phyloP scores from a whole-genome alignment of 2,797 vertebrate genomes.

The Melanotaenia nigrans region DNA sequence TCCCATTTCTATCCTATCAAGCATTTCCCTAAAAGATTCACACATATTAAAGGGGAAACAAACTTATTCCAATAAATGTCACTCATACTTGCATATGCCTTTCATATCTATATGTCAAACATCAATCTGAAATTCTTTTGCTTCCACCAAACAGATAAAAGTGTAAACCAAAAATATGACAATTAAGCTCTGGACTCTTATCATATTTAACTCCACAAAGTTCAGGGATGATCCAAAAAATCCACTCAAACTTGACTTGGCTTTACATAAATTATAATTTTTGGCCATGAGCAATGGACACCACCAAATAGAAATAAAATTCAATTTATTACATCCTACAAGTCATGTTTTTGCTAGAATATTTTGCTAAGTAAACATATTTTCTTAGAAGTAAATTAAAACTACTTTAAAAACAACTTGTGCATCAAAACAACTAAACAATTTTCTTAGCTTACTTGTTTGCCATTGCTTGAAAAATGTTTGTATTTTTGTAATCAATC shows the following conservation, averaged over 20 bases:
- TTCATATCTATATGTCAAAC: slow-evolving; percentile 39
- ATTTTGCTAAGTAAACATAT: background rate
- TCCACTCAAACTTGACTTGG: slow-evolving; percentile 26
- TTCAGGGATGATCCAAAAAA: slow-evolving; percentile 44
- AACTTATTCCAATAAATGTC: slow-evolving; percentile 49
- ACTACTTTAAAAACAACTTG: slow-evolving; percentile 4
- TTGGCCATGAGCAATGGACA: slow-evolving; percentile 16
- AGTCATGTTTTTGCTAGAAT: background rate
- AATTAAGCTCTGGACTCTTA: slow-evolving; percentile 18
- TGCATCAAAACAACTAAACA: background rate
- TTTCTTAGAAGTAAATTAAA: background rate
- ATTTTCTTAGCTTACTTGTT: background rate
- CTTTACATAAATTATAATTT: slow-evolving; percentile 26
- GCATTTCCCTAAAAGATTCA: slow-evolving; percentile 20
- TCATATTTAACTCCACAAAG: slow-evolving; percentile 20
- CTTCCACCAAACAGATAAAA: slow-evolving; percentile 25
- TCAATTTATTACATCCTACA: background rate
- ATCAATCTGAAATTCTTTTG: slow-evolving; percentile 19
- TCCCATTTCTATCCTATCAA: slow-evolving; percentile 45
- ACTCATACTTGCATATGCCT: slow-evolving; percentile 39
- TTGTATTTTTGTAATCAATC: background rate
- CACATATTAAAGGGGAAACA: slow-evolving; percentile 37
- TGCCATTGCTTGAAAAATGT: background rate
- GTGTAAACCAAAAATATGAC: slow-evolving; percentile 43
- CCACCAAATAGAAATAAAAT: slow-evolving; percentile 13